Evolutionary conservation across 2,113 vertebrate species (phyloP).

Genomic region (Nematolebias whitei): DNA sequence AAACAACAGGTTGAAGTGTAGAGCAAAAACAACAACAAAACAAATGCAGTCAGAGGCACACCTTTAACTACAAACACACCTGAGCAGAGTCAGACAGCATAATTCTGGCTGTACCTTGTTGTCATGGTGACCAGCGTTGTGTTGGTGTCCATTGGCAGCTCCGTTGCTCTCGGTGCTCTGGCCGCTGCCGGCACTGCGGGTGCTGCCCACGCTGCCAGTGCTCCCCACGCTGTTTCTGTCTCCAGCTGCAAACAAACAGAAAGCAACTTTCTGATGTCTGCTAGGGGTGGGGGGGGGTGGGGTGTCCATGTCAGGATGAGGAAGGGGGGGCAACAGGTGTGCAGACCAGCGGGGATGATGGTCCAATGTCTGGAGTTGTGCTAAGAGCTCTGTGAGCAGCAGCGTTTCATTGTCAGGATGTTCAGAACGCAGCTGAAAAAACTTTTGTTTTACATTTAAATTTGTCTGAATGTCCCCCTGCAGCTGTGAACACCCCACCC

Average conservation of each 20-base stretch:
- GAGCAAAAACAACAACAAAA: not conserved
- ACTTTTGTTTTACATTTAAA: no score
- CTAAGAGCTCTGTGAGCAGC: no score
- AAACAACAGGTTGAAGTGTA: no score
- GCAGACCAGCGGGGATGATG: no score
- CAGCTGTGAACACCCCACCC: slow-evolving; percentile 7
- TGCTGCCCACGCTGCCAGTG: slow-evolving; percentile 91
- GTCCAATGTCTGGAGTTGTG: no score
- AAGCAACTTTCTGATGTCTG: no score
- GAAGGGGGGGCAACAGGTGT: not conserved
- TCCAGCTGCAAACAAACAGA: slow-evolving; percentile 78
- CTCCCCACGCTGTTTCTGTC: slow-evolving; percentile 95
- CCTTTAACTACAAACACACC: no score
- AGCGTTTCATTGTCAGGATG: no score
- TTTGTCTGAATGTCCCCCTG: not conserved
- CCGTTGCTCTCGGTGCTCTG: slow-evolving; percentile 92
- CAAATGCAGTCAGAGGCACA: no score
- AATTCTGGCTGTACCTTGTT: slow-evolving; percentile 58
- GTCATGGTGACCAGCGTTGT: slow-evolving; percentile 46
- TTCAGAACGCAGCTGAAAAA: no score
- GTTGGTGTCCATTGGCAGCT: slow-evolving; percentile 67
- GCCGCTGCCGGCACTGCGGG: slow-evolving; percentile 92
- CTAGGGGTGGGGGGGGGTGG: no score
- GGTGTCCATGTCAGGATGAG: not conserved
- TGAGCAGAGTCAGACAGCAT: not conserved